Percentiles rank a stretch among this genome's conserved stretches.
Conservation (phyloP, 2,888 invertebrate species). For the Orchestes rusci region DNA sequence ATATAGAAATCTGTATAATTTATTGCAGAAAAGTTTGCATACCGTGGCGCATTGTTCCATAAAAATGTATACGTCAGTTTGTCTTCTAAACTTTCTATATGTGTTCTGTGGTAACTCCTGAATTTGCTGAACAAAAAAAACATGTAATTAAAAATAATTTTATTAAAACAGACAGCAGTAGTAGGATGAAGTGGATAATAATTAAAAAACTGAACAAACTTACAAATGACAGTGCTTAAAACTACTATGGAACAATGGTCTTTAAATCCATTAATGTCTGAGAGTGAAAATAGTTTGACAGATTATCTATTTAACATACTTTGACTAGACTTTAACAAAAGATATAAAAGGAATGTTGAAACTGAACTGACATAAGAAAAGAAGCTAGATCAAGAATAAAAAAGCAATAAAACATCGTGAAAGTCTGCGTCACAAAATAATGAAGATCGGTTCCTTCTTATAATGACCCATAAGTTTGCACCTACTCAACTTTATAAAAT, state of each 20-base stretch:
- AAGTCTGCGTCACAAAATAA: too few relatives aligned
- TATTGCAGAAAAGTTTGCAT: background rate
- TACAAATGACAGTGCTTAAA: constrained; percentile 42
- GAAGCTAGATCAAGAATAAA: constrained; percentile 11
- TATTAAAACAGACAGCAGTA: constrained; percentile 21
- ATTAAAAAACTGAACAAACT: constrained; percentile 26
- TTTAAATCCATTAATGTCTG: background rate
- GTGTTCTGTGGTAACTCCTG: too few relatives aligned
- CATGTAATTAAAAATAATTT: constrained; percentile 15
- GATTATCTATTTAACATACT: too few relatives aligned
- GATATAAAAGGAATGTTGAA: constrained; percentile 24
- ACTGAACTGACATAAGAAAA: constrained; percentile 9
- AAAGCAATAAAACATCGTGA: too few relatives aligned
- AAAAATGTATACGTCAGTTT: too few relatives aligned
- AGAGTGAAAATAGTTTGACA: constrained; percentile 13
- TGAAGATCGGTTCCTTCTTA: constrained; percentile 1
- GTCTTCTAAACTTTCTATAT: too few relatives aligned
- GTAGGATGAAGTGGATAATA: constrained; percentile 13
- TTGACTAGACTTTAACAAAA: constrained; percentile 34
- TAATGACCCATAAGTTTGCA: constrained; percentile 10
- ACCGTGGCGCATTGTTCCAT: too few relatives aligned
- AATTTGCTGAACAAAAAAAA: constrained; percentile 5
- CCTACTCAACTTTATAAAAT: constrained; percentile 26
- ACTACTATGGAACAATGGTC: constrained; percentile 14
- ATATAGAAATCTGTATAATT: too few relatives aligned